phyloP scores from a whole-genome alignment of 2,888 invertebrate species.

The Nebria salina region DNA sequence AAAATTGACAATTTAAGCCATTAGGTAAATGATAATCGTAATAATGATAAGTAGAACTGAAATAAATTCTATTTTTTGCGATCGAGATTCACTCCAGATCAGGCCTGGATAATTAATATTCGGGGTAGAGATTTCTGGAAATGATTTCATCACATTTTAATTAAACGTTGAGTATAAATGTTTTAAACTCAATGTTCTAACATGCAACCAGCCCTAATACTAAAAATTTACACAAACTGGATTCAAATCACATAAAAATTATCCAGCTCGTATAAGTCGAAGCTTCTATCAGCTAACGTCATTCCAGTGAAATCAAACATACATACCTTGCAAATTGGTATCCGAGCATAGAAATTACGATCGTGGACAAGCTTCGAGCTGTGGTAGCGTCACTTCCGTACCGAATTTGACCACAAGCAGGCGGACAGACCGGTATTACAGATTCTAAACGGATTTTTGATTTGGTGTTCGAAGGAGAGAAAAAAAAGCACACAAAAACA shows the following conservation, averaged over 20 bases:
- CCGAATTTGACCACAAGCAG: constrained; percentile 82
- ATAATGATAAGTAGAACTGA: constrained; percentile 12
- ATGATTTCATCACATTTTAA: neutral
- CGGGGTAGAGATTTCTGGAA: constrained; percentile 74
- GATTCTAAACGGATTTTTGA: constrained; percentile 72
- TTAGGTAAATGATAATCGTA: constrained; percentile 6
- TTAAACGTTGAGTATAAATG: neutral
- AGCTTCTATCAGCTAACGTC: neutral
- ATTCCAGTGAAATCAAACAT: neutral
- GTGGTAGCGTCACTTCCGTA: constrained; percentile 67
- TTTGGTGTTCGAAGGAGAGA: constrained; percentile 53
- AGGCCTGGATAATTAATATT: constrained; percentile 78
- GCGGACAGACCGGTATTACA: constrained; percentile 91
- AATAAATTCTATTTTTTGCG: neutral
- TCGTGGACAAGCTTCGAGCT: constrained; percentile 2
- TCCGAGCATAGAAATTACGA: constrained; percentile 4
- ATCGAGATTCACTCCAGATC: constrained; percentile 62
- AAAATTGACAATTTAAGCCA: constrained; percentile 4
- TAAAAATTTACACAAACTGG: neutral
- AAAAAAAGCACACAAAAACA: neutral
- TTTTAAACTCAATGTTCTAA: neutral
- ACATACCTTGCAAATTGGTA: constrained; percentile 58
- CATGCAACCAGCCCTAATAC: neutral
- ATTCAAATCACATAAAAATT: too few species aligned
- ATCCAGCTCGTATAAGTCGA: too few species aligned